Evolutionary conservation across 2,113 vertebrate genomes (phyloP), one percentile per base, ranked within the genome.

Genomic region (Nematolebias whitei): DNA sequence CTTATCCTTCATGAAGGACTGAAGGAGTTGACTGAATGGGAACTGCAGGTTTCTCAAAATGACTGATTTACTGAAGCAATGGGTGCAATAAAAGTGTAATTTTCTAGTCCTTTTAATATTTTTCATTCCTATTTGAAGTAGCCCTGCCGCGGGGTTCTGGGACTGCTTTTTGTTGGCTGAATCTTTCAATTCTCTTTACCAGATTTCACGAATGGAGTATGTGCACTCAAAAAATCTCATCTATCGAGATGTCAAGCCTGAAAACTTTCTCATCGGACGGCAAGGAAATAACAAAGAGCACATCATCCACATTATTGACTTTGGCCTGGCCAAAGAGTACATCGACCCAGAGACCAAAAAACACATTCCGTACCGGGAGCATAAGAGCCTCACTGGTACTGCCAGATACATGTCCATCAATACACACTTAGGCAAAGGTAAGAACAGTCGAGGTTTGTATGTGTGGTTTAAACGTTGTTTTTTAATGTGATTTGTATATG

Each of bases 311-410:
- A 99, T 99, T 86, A 99, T 99, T 83, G 98, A 99, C 93, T 99
- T 99, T 94, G 98, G 98, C 79, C 64, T 99, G 88, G 98, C 98
- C 35, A 99, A 99, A 94, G 98, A 99, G 74, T 99, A 99, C 88
- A 96, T 99, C 48, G 98, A 99, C 85, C 94, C 96, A 0, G 98
- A 99, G 94, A 99, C 98, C 92, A 99, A 99, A 96, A 99, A 99
- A 93, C 98, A 99, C 90, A 99, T 99, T 93, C 97, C 98, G 53
- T 99, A 99, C 84, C 92, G 97, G 90, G 98, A 99, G 79, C 97
- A 99, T 88, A 99, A 99, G 92, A 99, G 98, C 80, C 86, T 99
- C 84, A 99, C 98, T 41, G 98, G 98, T 79, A 99, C 98, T 0
- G 98, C 98, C 0, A 93, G 98, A 91, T 99, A 99, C 64, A 99